Base-by-base conservation (phyloP, 2,797 vertebrate species). In the Chrosomus eos region DNA sequence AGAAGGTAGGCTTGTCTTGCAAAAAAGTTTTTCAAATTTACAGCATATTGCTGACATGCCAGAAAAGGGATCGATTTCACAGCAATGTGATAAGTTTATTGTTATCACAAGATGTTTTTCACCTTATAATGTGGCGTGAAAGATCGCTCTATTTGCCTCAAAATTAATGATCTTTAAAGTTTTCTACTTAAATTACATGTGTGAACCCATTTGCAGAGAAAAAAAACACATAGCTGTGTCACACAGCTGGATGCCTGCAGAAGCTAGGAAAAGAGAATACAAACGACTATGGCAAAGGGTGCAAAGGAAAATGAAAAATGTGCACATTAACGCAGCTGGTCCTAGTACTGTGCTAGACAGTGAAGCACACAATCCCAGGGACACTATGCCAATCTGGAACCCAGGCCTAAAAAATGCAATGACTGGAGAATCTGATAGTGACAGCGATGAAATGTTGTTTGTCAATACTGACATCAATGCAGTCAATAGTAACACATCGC, bases 221-320 rank as follows among this genome's bases (percentile, higher is more conserved):
- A 31, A 73, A 73, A 73, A 48, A 76, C 60, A 77, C 38, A 68
- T 28, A 68, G 73, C 73, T 84, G 45, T 77, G 48, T 77, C 82
- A 76, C 72, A 68, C 67, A 68, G 31, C 62, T 84, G 73, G 72
- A 84, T 77, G 60, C 8, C 73, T 38, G 45, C 62, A 77, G 60
- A 68, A 77, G 73, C 82, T 62, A 84, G 73, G 82, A 77, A 64
- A 48, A 83, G 71, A 66, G 38, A 74, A 62, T 74, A 83, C 58
- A 48, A 75, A 33, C 19, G 60, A 7, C 19, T 77, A 53, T 77
- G 62, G n/a, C 40, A 72, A 72, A n/a, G n/a, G n/a, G n/a, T n/a
- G n/a, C n/a, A n/a, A n/a, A 28, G 70, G 7, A 73, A 73, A 48
- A 31, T 31, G 7, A 73, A 16, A 31, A 73, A 73, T 51, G 71